A percentile compares a stretch with the other conserved stretches of the same genome.
phyloP scores from a whole-genome alignment of 2,888 invertebrate genomes.

The Melanargia galathea region DNA sequence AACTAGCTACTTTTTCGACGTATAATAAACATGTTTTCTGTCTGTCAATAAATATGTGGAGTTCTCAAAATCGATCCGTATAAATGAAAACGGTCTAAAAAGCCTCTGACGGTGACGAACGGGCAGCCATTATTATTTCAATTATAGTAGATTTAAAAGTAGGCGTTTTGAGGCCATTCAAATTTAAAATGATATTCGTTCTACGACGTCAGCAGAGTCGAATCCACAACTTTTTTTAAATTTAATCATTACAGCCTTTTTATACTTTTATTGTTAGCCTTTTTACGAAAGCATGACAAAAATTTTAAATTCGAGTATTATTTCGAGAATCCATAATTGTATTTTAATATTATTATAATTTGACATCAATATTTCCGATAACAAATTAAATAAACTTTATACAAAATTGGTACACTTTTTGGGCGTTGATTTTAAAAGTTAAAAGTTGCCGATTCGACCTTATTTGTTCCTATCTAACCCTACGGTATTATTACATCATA shows the following conservation, averaged over 20 bases:
- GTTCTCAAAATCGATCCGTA: background rate
- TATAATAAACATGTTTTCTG: no score
- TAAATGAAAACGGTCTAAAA: background rate
- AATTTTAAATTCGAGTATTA: no score
- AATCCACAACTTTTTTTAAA: no score
- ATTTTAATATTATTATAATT: no score
- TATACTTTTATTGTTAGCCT: background rate
- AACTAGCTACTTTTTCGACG: no score
- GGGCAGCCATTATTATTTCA: background rate
- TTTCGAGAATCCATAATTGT: no score
- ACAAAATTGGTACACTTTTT: no score
- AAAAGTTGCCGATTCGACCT: background rate
- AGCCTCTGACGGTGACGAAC: background rate
- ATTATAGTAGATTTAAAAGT: background rate
- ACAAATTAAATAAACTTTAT: no score
- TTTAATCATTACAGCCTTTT: no score
- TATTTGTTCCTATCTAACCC: constrained; percentile 13
- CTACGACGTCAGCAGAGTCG: background rate
- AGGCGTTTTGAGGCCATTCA: background rate
- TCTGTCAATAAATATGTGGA: no score
- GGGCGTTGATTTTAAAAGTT: background rate
- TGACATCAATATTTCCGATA: no score
- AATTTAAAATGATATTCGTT: background rate
- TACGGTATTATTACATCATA: background rate
- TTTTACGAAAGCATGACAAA: no score